Evolutionary conservation across 2,797 vertebrate genomes (phyloP).

Genomic region (Glyptemys insculpta): DNA sequence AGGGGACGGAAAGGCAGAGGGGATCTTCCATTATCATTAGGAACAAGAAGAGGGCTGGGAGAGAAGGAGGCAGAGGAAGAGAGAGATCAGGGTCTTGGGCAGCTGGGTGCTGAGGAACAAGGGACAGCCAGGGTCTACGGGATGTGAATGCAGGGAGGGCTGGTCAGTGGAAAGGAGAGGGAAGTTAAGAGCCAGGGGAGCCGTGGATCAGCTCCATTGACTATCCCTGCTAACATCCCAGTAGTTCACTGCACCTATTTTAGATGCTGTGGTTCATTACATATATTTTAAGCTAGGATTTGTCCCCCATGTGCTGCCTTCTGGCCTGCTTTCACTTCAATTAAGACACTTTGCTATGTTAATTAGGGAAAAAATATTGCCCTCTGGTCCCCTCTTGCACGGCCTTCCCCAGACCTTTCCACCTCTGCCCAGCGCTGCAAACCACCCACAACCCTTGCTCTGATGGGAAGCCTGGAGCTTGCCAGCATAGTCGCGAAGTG

Average conservation of each 20-base stretch:
- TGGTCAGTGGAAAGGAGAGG: background rate
- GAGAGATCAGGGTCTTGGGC: background rate
- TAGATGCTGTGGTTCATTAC: background rate
- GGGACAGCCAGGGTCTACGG: background rate
- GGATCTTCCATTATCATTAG: background rate
- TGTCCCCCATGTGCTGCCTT: background rate
- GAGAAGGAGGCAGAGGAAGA: background rate
- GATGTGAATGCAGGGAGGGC: background rate
- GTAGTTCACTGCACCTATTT: background rate
- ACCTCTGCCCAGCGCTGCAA: background rate
- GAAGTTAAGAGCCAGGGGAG: background rate
- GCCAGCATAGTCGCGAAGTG: background rate
- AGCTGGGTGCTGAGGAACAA: background rate
- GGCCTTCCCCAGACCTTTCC: background rate
- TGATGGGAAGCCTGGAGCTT: background rate
- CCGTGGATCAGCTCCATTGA: background rate
- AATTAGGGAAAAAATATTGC: background rate
- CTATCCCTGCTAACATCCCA: background rate
- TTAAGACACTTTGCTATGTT: background rate
- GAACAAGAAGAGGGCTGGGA: background rate
- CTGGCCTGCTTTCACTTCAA: background rate
- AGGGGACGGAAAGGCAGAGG: background rate
- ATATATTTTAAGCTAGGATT: background rate
- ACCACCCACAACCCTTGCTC: background rate
- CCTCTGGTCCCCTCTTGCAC: conserved; percentile 7